Conservation (phyloP, 53 echinoderm and acorn worm species). For the Temnopleurus reevesii region DNA sequence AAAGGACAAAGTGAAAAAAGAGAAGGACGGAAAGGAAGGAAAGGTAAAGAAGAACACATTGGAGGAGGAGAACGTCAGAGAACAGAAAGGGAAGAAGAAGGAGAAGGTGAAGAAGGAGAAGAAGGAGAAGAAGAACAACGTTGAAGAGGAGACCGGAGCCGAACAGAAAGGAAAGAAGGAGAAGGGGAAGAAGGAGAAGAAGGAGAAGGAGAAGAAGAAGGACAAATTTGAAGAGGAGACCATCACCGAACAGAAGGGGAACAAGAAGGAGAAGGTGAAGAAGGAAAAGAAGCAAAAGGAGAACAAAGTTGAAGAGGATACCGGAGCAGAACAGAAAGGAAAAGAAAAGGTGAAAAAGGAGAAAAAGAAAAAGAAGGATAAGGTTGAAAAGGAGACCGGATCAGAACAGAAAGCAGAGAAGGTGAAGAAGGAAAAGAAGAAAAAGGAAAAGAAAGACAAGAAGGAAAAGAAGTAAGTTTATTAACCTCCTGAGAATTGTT, state of each 20-base stretch:
- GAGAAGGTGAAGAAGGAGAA: not conserved
- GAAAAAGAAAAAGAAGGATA: not conserved
- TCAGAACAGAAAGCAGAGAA: not conserved
- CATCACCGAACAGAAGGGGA: not conserved
- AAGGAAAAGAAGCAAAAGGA: not conserved
- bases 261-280: not conserved
- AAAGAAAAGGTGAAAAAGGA: not conserved
- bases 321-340: not conserved
- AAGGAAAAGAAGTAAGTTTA: conserved; percentile 32
- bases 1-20: not conserved
- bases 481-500: no score
- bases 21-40: no score
- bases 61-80: not conserved
- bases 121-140: not conserved
- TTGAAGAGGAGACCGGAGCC: not conserved
- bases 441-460: not conserved
- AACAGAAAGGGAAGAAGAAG: not conserved
- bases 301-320: not conserved
- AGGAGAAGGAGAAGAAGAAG: not conserved
- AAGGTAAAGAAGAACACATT: not conserved
- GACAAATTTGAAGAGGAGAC: not conserved
- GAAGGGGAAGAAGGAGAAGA: not conserved
- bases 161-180: not conserved
- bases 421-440: not conserved
- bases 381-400: not conserved